A percentile compares a stretch with the other conserved stretches of the same genome.
These are phyloP conservation scores for Neolamprologus kungweensis DNA, from an alignment of 2,113 vertebrate genomes.

Conservation along the genomic window DNA sequence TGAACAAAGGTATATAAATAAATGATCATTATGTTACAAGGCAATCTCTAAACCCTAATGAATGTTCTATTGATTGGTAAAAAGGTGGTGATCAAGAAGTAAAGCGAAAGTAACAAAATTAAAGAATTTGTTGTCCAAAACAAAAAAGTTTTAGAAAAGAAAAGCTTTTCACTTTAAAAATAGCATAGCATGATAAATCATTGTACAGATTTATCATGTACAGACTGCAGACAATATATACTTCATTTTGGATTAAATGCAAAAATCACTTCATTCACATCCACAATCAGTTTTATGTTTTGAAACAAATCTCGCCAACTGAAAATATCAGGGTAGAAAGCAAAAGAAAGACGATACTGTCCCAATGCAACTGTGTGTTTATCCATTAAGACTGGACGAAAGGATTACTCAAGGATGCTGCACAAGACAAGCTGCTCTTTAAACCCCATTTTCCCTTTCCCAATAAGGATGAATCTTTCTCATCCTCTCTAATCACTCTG, in stretches of 20 bases:
- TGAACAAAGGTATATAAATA: not conserved
- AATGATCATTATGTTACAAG: not conserved
- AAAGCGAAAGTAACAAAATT: not conserved
- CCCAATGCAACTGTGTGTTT: not conserved
- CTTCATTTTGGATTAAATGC: not conserved
- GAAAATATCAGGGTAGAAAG: not conserved
- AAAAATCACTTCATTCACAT: not conserved
- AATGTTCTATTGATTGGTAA: not conserved
- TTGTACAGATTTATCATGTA: not conserved
- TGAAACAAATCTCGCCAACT: not conserved
- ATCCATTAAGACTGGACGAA: not conserved
- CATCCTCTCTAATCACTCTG: not conserved
- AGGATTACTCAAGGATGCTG: not conserved
- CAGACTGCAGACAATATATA: not conserved
- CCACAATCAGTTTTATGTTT: not conserved
- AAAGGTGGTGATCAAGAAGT: not conserved
- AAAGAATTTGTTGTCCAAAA: not conserved
- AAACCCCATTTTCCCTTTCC: conserved; percentile 3
- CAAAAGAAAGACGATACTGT: not conserved
- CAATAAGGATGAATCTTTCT: conserved; percentile 6
- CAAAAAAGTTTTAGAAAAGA: not conserved
- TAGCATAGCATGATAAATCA: not conserved
- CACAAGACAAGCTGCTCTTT: conserved; percentile 8
- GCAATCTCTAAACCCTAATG: not conserved
- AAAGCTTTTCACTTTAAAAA: not conserved